Evolutionary conservation across 2,888 invertebrate species (phyloP), one percentile per base, ranked within the genome.

Genomic region (Mongoloraphidia duomilia): DNA sequence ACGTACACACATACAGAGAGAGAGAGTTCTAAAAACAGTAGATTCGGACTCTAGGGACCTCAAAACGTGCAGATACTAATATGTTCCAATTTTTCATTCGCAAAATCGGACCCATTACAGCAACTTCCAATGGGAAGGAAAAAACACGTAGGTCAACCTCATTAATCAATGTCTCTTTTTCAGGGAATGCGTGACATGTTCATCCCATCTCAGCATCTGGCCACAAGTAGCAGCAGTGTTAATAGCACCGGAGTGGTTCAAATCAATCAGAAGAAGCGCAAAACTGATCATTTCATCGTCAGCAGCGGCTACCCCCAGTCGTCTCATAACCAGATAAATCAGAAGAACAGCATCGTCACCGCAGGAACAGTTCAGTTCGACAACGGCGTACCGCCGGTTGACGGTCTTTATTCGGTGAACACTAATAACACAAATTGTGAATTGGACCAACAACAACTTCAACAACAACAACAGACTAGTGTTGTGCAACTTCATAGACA

Each of bases 111-210:
- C n/a, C n/a, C n/a, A n/a, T n/a, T n/a, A n/a, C n/a, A n/a, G n/a
- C n/a, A n/a, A n/a, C n/a, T n/a, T n/a, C n/a, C n/a, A n/a, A n/a
- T n/a, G n/a, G n/a, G n/a, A n/a, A n/a, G n/a, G n/a, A n/a, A n/a
- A n/a, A n/a, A n/a, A n/a, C n/a, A n/a, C 17, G 17, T 17, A 2
- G 17, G 4, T 17, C 4, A 17, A 17, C 4, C 17, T 2, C 4
- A 17, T 3, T 17, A 26, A 26, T 26, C 6, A 26, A 26, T 26
- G 39, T 39, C 9, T 8, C 14, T 55, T 50, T 71, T 72, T 26
- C 71, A 85, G 84, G 82, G 82, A 81, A 82, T 81, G 82, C 83
- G 79, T 84, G 84, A 84, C 84, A 85, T 84, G 84, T 84, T 82
- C 81, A 82, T 82, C 75, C 76, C 74, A 72, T 73, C 75, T 70